Evolutionary conservation across 2,113 vertebrate species (phyloP).

Genomic region (Brachypodius melanocephalos): DNA sequence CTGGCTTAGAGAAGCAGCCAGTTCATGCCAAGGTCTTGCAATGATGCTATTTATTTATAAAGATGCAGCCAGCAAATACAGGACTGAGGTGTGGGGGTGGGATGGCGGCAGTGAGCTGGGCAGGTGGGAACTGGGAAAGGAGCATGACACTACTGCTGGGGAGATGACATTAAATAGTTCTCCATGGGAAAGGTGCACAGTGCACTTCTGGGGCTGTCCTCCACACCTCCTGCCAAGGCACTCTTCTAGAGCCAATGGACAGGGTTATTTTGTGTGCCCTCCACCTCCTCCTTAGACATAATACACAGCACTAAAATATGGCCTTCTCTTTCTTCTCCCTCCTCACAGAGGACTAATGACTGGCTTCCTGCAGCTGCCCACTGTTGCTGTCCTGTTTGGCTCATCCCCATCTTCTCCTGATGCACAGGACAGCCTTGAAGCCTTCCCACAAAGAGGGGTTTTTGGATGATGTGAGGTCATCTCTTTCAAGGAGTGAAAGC

Average conservation of each 20-base stretch:
- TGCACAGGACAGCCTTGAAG: not conserved
- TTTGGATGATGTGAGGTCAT: not conserved
- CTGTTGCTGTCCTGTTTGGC: not conserved
- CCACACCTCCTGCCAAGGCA: not conserved
- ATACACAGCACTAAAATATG: not conserved
- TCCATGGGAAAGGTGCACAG: not conserved
- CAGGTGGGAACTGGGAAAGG: not conserved
- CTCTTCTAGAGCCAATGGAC: not conserved
- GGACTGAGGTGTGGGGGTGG: fast-evolving
- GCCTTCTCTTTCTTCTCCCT: not conserved
- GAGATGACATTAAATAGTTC: not conserved
- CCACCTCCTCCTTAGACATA: not conserved
- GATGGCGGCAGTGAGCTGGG: not conserved
- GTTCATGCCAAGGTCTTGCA: not conserved
- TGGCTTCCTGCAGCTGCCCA: not conserved
- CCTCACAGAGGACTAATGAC: not conserved
- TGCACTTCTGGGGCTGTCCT: not conserved
- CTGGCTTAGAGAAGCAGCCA: not conserved
- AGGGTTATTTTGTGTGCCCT: not conserved
- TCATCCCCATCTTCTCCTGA: not conserved
- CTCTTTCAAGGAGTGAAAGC: not conserved
- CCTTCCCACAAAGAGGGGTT: not conserved
- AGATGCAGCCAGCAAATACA: not conserved
- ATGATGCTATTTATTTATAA: not conserved
- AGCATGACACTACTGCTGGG: fast-evolving